These are phyloP conservation scores for Archips xylosteana DNA, from an alignment of 2,888 invertebrate genomes.

Conservation along the genomic window DNA sequence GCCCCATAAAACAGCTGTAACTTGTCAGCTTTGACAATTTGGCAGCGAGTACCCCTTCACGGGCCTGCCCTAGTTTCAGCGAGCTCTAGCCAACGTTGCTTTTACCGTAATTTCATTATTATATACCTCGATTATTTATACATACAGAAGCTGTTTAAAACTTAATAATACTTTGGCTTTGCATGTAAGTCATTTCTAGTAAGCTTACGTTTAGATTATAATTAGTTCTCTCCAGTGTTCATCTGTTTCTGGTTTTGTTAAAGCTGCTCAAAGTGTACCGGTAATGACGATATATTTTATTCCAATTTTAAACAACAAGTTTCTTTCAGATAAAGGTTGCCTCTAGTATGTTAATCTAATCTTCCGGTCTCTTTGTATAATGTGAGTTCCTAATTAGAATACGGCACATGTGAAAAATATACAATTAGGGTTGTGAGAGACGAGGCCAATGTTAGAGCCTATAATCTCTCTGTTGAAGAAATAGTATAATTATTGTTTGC, in stretches of 20 bases:
- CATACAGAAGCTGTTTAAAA: background rate
- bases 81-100: background rate
- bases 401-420: background rate
- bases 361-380: background rate
- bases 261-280: background rate
- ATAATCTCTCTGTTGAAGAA: background rate
- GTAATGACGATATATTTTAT: background rate
- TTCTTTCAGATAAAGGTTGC: background rate
- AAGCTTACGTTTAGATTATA: background rate
- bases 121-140: background rate
- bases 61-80: conserved; percentile 30
- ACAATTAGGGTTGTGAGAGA: background rate
- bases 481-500: background rate
- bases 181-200: background rate
- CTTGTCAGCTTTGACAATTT: conserved; percentile 41
- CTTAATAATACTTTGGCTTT: background rate
- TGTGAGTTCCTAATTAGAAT: background rate
- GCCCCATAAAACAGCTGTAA: conserved; percentile 36
- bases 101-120: background rate
- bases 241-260: background rate
- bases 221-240: background rate
- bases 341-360: background rate
- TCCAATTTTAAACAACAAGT: background rate
- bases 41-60: conserved; percentile 30
- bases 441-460: background rate